phyloP scores from a whole-genome alignment of 37 sponge, comb jelly and placozoan species.

The Beroe ovata region DNA sequence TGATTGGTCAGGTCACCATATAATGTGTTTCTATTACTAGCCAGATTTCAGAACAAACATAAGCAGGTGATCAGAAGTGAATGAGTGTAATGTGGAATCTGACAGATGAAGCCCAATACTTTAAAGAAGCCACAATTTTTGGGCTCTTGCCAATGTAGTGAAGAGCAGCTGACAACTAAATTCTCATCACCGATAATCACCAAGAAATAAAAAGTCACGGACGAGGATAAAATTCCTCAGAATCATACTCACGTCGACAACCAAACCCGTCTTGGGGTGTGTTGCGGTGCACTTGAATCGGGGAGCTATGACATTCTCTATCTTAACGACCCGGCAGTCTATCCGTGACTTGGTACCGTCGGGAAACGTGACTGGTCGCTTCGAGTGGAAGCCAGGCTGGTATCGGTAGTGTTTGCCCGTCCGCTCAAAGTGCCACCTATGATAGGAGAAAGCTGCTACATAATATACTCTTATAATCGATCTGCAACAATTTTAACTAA shows the following conservation, averaged over 20 bases:
- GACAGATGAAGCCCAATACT: no score
- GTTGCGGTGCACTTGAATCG: constrained; percentile 50
- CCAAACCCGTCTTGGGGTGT: constrained; percentile 17
- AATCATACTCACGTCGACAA: constrained; percentile 49
- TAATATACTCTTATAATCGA: no score
- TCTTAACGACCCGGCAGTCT: constrained; percentile 31
- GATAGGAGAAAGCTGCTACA: no score
- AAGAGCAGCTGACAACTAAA: no score
- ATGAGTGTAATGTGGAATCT: no score
- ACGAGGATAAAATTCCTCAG: not conserved
- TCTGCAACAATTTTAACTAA: no score
- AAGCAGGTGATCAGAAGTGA: no score
- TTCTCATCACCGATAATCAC: not conserved
- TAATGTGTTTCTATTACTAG: no score
- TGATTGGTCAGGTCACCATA: no score
- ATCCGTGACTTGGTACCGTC: constrained; percentile 57
- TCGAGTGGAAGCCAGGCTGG: constrained; percentile 60
- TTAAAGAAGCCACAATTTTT: no score
- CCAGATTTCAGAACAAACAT: no score
- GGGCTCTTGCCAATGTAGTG: no score
- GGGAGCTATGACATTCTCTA: constrained; percentile 35
- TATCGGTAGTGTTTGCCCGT: constrained; percentile 52
- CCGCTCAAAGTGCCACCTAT: constrained; percentile 56
- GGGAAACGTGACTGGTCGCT: constrained; percentile 39
- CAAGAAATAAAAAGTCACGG: not conserved